phyloP scores from a whole-genome alignment of 2,888 invertebrate species.

The Coremacera marginata region DNA sequence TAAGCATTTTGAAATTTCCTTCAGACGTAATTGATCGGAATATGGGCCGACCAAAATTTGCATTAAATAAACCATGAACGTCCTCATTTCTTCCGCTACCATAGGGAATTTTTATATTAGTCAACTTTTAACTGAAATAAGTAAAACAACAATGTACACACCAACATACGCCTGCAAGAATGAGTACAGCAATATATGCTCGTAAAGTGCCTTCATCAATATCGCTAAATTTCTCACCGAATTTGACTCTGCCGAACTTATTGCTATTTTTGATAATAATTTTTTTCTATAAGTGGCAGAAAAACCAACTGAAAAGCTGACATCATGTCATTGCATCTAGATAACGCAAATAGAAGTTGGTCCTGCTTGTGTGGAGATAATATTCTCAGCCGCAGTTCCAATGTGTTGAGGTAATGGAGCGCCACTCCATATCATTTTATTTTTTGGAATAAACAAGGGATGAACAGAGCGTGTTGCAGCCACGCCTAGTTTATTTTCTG shows the following conservation, averaged over 20 bases:
- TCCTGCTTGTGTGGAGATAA: constrained; percentile 8
- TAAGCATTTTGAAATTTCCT: no score
- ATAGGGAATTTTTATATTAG: not conserved
- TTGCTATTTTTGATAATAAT: no score
- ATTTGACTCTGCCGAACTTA: constrained; percentile 8
- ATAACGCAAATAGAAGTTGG: constrained; percentile 21
- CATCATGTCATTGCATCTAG: constrained; percentile 17
- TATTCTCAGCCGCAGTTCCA: constrained; percentile 21
- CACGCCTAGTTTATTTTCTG: no score
- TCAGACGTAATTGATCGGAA: no score
- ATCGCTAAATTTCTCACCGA: constrained; percentile 21
- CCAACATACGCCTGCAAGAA: constrained; percentile 38
- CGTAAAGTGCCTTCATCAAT: constrained; percentile 30
- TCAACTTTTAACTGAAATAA: constrained; percentile 13
- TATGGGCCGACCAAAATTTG: constrained; percentile 29
- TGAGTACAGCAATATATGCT: constrained; percentile 38
- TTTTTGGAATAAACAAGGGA: no score
- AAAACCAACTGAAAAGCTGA: not conserved
- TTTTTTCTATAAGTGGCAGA: no score
- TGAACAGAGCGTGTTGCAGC: no score
- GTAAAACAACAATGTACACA: constrained; percentile 19
- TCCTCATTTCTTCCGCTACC: constrained; percentile 33
- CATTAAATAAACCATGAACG: constrained; percentile 31
- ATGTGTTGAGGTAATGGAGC: constrained; percentile 9
- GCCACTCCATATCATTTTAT: not conserved